Conservation (phyloP, 2,888 invertebrate species). For the Hirtodrosophila alboralis region DNA sequence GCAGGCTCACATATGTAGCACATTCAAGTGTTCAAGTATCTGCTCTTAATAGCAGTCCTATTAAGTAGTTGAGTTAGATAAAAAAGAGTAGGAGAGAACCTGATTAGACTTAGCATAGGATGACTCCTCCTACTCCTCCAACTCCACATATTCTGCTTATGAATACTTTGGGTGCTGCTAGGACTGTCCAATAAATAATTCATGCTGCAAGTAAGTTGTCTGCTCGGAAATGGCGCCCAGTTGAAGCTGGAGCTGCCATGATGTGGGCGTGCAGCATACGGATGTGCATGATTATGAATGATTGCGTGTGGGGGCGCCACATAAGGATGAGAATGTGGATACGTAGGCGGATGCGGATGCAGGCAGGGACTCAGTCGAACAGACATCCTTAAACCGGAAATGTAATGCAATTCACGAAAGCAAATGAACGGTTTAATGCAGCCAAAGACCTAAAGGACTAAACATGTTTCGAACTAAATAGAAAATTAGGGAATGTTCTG, state of each 20-base stretch:
- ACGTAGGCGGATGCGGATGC: slow-evolving; percentile 47
- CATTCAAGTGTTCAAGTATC: slow-evolving; percentile 48
- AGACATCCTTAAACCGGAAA: slow-evolving; percentile 47
- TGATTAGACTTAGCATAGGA: slow-evolving; percentile 34
- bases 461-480: slow-evolving; percentile 15
- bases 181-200: slow-evolving; percentile 70
- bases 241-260: slow-evolving; percentile 22
- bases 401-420: slow-evolving; percentile 64
- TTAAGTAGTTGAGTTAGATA: no score
- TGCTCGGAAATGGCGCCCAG: slow-evolving; percentile 65
- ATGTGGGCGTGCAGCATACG: slow-evolving; percentile 34
- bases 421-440: slow-evolving; percentile 65
- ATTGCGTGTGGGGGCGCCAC: slow-evolving; percentile 32
- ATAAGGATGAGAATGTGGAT: slow-evolving; percentile 36
- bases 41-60: slow-evolving; percentile 67
- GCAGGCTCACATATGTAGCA: slow-evolving; percentile 18
- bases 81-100: slow-evolving; percentile 1
- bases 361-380: slow-evolving; percentile 29
- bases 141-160: slow-evolving; percentile 51
- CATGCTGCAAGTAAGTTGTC: slow-evolving; percentile 65
- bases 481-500: no score
- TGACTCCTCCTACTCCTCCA: not conserved
- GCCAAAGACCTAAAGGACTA: slow-evolving; percentile 23
- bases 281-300: slow-evolving; percentile 47
- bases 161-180: slow-evolving; percentile 51